These are phyloP conservation scores for Spodoptera littoralis DNA, from an alignment of 2,888 invertebrate species.

Conservation along the genomic window DNA sequence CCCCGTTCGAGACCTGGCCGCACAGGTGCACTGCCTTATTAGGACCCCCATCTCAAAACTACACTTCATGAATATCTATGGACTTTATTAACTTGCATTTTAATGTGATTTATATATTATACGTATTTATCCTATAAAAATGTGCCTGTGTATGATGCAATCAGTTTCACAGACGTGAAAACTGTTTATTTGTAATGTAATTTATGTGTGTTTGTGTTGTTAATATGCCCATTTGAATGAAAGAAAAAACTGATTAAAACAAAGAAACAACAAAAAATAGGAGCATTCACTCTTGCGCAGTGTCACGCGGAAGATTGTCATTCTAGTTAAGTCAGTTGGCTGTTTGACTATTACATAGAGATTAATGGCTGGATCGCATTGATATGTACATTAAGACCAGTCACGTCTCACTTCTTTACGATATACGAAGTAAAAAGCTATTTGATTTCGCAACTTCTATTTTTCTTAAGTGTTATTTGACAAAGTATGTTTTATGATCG, in stretches of 20 bases:
- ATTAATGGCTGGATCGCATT: slow-evolving; percentile 17
- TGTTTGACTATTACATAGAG: slow-evolving; percentile 12
- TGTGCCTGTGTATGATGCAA: slow-evolving; percentile 10
- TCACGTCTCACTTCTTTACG: slow-evolving; percentile 8
- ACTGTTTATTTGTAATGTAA: neutral
- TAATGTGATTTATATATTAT: slow-evolving; percentile 26
- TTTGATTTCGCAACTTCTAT: neutral
- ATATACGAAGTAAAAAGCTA: neutral
- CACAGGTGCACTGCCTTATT: slow-evolving; percentile 58
- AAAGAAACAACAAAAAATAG: slow-evolving; percentile 2
- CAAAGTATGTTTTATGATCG: slow-evolving; percentile 1
- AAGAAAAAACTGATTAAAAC: slow-evolving; percentile 1
- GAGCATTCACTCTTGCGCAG: slow-evolving; percentile 11
- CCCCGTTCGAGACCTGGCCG: slow-evolving; percentile 42
- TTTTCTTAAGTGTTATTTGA: neutral
- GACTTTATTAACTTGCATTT: slow-evolving; percentile 42
- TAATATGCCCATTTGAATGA: neutral
- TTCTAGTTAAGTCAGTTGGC: slow-evolving; percentile 7
- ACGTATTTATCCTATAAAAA: neutral
- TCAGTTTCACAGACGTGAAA: neutral
- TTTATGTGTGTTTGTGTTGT: too few relatives aligned
- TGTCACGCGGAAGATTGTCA: slow-evolving; percentile 27
- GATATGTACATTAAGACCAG: slow-evolving; percentile 4
- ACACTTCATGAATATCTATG: slow-evolving; percentile 35
- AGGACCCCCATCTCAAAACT: slow-evolving; percentile 43